Evolutionary conservation across 92 coral and sea anemone genomes (phyloP).

Genomic region (Galaxea fascicularis): DNA sequence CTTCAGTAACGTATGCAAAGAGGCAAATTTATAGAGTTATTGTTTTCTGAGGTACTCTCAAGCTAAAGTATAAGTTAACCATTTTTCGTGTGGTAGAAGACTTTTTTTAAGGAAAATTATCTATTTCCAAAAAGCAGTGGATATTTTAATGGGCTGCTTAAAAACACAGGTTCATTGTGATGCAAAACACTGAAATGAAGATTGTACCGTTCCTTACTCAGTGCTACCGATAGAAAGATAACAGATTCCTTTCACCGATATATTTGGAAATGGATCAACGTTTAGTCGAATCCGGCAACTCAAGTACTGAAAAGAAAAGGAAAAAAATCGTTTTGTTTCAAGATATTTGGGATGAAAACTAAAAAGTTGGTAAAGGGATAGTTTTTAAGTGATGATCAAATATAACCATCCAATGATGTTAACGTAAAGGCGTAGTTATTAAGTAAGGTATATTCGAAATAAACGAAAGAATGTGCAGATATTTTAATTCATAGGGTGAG

Average conservation of each 20-base stretch:
- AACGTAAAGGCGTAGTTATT: no score
- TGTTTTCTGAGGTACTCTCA: neutral
- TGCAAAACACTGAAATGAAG: neutral
- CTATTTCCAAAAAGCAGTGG: neutral
- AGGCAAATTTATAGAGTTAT: slow-evolving; percentile 9
- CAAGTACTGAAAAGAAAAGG: neutral
- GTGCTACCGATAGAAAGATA: neutral
- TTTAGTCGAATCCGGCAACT: no score
- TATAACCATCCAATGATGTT: no score
- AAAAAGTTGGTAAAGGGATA: neutral
- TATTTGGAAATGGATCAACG: no score
- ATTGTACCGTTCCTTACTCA: neutral
- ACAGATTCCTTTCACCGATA: no score
- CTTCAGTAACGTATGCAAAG: neutral
- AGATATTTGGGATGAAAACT: neutral
- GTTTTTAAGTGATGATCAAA: no score
- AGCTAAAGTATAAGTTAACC: neutral
- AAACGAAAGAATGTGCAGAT: no score
- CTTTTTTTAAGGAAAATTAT: neutral
- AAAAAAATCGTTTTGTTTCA: neutral
- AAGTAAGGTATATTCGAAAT: no score
- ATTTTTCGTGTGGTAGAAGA: neutral
- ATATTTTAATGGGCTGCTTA: no score
- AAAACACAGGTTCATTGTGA: neutral
- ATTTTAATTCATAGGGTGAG: no score